Evolutionary conservation across 1,140 invertebrate species (phyloP).

Genomic region (Hyposmocoma kahamanoa): DNA sequence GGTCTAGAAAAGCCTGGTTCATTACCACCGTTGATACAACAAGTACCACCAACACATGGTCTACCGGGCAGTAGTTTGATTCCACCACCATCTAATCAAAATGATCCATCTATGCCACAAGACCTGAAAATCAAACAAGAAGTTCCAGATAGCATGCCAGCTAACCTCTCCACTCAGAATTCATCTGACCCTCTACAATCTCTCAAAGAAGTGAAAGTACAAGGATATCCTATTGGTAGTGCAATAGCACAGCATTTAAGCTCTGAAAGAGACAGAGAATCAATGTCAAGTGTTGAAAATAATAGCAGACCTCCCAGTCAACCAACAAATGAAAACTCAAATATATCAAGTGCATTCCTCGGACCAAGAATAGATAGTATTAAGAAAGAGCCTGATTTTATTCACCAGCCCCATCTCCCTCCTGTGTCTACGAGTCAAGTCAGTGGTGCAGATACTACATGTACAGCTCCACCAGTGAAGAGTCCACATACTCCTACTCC

Average conservation of each 20-base stretch:
- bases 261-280: conserved; percentile 63
- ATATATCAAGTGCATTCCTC: conserved; percentile 62
- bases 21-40: conserved; percentile 71
- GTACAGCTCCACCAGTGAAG: conserved; percentile 54
- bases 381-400: conserved; percentile 82
- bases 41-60: conserved; percentile 68
- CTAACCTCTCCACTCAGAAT: conserved; percentile 70
- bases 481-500: conserved; percentile 70
- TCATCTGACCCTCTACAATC: conserved; percentile 83
- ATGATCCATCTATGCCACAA: conserved; percentile 78
- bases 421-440: conserved; percentile 56
- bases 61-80: conserved; percentile 45
- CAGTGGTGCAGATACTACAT: conserved; percentile 49
- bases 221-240: conserved; percentile 78
- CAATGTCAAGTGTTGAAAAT: conserved; percentile 62
- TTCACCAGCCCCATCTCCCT: conserved; percentile 57
- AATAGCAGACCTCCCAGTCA: conserved; percentile 62
- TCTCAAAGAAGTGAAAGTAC: conserved; percentile 86
- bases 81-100: conserved; percentile 48
- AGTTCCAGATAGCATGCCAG: conserved; percentile 73
- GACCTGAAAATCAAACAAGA: conserved; percentile 88
- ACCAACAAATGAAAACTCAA: conserved; percentile 55
- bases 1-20: conserved; percentile 59
- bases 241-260: conserved; percentile 64
- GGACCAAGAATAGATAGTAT: conserved; percentile 80